These are phyloP conservation scores for Elaphurus davidianus DNA, from an alignment of 2,113 vertebrate genomes.

Conservation along the genomic window DNA sequence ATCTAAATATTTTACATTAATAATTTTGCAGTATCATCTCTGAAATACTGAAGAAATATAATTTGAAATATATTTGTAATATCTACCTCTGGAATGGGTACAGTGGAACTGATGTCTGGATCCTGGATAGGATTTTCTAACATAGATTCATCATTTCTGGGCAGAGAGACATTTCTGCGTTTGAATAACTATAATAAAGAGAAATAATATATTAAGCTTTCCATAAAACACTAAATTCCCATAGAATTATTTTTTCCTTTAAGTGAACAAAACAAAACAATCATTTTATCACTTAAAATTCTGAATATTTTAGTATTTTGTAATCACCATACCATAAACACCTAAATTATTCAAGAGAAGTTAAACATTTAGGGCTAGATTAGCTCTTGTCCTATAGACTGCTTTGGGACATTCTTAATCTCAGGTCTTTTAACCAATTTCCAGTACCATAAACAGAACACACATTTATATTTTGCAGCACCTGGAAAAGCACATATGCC, in stretches of 20 bases:
- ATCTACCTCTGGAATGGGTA: slow-evolving; percentile 89
- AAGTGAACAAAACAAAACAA: not conserved
- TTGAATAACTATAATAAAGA: slow-evolving; percentile 88
- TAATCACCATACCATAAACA: not conserved
- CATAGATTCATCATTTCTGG: slow-evolving; percentile 90
- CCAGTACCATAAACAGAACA: not conserved
- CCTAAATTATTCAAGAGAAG: not conserved
- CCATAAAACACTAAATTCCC: not conserved
- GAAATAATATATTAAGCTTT: slow-evolving; percentile 9
- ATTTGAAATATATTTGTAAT: not conserved
- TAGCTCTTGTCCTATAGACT: not conserved
- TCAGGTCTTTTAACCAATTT: not conserved
- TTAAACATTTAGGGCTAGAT: not conserved
- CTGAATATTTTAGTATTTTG: not conserved
- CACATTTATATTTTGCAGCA: not conserved
- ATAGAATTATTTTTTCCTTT: not conserved
- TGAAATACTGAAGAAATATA: not conserved
- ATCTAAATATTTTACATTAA: not conserved
- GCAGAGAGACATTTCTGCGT: slow-evolving; percentile 90
- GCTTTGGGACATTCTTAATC: not conserved
- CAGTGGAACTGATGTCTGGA: slow-evolving; percentile 93
- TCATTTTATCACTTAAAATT: slow-evolving; percentile 8
- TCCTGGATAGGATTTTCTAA: slow-evolving; percentile 93
- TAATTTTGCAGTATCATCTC: not conserved
- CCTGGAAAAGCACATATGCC: not conserved